Conservation (phyloP, 2,797 vertebrate genomes). For the Passerculus sandwichensis region DNA sequence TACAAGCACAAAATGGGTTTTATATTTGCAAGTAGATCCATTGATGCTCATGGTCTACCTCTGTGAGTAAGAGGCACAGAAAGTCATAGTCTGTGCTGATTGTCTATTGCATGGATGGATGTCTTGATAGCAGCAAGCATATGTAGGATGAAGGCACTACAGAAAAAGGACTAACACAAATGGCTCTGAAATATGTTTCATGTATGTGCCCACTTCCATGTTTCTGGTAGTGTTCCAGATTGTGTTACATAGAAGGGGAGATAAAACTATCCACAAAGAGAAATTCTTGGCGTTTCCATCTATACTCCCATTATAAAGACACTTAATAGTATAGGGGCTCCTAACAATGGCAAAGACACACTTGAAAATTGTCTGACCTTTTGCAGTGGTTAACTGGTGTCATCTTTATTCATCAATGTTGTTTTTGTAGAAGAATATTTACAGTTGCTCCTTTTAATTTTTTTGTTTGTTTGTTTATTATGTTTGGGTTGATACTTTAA, state of each 20-base stretch:
- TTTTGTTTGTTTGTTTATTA: not conserved
- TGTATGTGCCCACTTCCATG: rapidly evolving
- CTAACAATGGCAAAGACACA: not conserved
- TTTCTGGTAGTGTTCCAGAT: not conserved
- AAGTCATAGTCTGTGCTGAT: not conserved
- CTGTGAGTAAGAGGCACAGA: not conserved
- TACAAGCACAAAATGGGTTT: not conserved
- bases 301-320: not conserved
- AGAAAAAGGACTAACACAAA: not conserved
- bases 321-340: not conserved
- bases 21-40: not conserved
- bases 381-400: not conserved
- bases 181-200: not conserved
- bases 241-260: not conserved
- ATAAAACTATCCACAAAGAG: not conserved
- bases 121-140: not conserved
- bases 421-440: not conserved
- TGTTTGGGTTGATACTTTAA: not conserved
- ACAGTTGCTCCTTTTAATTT: not conserved
- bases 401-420: not conserved
- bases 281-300: not conserved
- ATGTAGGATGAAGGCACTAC: not conserved
- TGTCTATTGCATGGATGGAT: not conserved
- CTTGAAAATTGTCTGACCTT: not conserved
- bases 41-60: not conserved